Evolutionary conservation across 1,140 invertebrate species (phyloP).

Genomic region (Scaptomyza graminum): DNA sequence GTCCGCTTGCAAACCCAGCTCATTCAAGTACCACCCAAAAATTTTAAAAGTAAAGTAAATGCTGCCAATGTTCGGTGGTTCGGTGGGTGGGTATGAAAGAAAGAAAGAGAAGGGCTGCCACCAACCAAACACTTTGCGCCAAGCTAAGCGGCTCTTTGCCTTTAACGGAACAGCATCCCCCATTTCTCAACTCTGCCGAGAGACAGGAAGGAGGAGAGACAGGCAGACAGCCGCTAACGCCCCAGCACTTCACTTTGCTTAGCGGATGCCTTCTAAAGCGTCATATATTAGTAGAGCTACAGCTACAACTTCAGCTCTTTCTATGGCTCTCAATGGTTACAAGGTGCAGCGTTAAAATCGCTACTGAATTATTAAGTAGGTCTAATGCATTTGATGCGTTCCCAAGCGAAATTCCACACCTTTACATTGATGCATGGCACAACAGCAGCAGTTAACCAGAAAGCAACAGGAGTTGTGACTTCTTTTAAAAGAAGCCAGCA

Average conservation of each 20-base stretch:
- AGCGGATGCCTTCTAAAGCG: conserved; percentile 23
- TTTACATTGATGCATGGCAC: conserved; percentile 44
- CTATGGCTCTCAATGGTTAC: conserved; percentile 1
- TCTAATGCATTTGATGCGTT: conserved; percentile 78
- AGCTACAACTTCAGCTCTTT: conserved; percentile 7
- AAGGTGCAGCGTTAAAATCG: conserved; percentile 37
- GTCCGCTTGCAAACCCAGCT: conserved; percentile 4
- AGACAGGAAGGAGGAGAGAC: neutral
- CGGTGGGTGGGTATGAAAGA: neutral
- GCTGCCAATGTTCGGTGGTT: neutral
- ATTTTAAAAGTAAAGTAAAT: conserved; percentile 17
- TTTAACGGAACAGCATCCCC: conserved; percentile 28
- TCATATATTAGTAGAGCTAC: conserved; percentile 53
- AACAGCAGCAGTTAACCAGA: conserved; percentile 15
- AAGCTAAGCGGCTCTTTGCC: conserved; percentile 53
- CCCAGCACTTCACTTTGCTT: conserved; percentile 32
- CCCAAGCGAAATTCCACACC: conserved; percentile 35
- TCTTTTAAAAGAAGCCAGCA: conserved; percentile 52
- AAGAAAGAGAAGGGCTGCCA: no score
- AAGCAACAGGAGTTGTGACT: conserved; percentile 51
- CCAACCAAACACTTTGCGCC: conserved; percentile 47
- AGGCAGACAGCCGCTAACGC: conserved; percentile 20
- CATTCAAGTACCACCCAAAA: conserved; percentile 17
- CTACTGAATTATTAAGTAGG: conserved; percentile 66
- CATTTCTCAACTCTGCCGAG: conserved; percentile 36